Percentiles rank a stretch among this genome's conserved stretches.
These are phyloP conservation scores for Antheraea assamensis DNA, from an alignment of 2,888 invertebrate genomes.

Conservation along the genomic window DNA sequence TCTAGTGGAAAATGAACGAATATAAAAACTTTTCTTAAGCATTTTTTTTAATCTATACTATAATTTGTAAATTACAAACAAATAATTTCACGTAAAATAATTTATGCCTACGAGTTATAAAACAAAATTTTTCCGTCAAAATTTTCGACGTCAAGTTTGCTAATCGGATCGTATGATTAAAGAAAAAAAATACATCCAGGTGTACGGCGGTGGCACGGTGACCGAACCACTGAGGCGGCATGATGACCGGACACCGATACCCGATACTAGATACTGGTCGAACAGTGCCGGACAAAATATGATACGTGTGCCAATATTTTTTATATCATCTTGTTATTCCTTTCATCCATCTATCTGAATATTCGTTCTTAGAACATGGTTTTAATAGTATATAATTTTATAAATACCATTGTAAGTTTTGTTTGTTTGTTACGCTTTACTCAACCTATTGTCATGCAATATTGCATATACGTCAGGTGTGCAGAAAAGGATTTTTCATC, in stretches of 20 bases:
- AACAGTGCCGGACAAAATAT: neutral
- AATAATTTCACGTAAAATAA: too few relatives aligned
- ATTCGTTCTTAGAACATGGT: neutral
- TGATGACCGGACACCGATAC: constrained; percentile 21
- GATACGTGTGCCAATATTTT: neutral
- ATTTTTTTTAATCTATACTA: too few relatives aligned
- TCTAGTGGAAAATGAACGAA: neutral
- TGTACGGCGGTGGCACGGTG: constrained; percentile 29
- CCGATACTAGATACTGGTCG: constrained; percentile 26
- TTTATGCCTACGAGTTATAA: too few relatives aligned
- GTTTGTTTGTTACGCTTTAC: too few relatives aligned
- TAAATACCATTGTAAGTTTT: too few relatives aligned
- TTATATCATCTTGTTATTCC: neutral
- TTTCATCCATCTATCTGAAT: neutral
- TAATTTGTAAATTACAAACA: too few relatives aligned
- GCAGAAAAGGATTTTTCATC: too few relatives aligned
- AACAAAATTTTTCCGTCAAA: too few relatives aligned
- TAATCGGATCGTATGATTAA: neutral
- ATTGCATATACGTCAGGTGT: too few relatives aligned
- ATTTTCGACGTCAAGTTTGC: neutral
- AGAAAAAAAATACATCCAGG: neutral
- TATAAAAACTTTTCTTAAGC: neutral
- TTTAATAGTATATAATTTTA: too few relatives aligned
- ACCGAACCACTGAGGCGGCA: constrained; percentile 24
- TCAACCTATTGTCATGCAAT: too few relatives aligned